Conservation (phyloP, 1,140 invertebrate genomes). For the Nasonia vitripennis region DNA sequence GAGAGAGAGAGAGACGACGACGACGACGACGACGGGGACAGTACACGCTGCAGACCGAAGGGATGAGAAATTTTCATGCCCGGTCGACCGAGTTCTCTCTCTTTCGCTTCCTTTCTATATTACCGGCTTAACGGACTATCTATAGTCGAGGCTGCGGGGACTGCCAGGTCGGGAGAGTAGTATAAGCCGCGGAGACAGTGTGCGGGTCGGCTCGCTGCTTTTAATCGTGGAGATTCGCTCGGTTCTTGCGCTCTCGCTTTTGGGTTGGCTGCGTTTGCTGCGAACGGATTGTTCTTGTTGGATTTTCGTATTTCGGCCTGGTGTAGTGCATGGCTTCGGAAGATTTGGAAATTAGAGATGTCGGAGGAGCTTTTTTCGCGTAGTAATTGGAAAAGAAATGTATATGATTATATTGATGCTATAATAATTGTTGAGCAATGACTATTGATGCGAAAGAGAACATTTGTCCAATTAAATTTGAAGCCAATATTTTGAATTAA, state of each 20-base stretch:
- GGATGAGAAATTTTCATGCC: constrained; percentile 30
- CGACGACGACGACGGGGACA: background rate
- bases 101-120: constrained; percentile 30
- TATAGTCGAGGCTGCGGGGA: too few relatives aligned
- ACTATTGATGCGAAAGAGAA: too few relatives aligned
- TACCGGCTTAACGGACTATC: constrained; percentile 30
- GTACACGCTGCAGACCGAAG: background rate
- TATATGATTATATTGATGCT: too few relatives aligned
- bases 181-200: background rate
- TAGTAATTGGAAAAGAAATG: too few relatives aligned
- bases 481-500: too few relatives aligned
- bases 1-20: background rate
- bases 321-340: too few relatives aligned
- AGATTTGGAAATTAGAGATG: too few relatives aligned
- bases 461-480: too few relatives aligned
- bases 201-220: background rate
- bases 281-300: background rate
- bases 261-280: background rate
- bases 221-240: background rate
- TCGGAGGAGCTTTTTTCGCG: too few relatives aligned
- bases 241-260: background rate
- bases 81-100: constrained; percentile 12
- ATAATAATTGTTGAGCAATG: too few relatives aligned
- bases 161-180: background rate
- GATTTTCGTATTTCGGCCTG: background rate